Evolutionary conservation across 2,797 vertebrate genomes (phyloP).

Genomic region (Mycteria americana): DNA sequence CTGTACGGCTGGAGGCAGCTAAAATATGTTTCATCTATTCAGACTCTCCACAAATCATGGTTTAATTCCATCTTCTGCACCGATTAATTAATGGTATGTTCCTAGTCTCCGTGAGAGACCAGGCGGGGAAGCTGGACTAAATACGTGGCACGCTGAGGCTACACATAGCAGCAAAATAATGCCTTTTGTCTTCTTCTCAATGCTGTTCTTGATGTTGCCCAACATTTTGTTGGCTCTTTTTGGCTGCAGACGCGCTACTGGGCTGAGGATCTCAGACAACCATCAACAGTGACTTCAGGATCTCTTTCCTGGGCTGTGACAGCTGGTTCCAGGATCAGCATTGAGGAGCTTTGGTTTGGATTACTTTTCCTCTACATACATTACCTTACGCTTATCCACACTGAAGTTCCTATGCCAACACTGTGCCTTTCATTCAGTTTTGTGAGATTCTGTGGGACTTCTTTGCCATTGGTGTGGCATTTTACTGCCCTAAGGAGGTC

Average conservation of each 20-base stretch:
- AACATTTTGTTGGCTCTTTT: neutral
- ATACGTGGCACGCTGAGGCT: neutral
- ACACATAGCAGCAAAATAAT: neutral
- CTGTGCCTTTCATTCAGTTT: neutral
- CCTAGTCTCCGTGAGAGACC: neutral
- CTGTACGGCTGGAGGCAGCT: neutral
- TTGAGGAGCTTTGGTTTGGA: neutral
- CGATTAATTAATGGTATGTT: neutral
- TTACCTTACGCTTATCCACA: fast-evolving
- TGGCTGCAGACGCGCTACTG: neutral
- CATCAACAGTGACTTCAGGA: neutral
- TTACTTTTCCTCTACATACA: fast-evolving
- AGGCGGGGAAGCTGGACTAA: neutral
- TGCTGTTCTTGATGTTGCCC: neutral
- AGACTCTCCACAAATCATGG: neutral
- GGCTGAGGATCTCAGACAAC: neutral
- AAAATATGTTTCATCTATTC: neutral
- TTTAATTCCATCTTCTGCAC: neutral
- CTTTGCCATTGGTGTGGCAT: neutral
- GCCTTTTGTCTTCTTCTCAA: neutral
- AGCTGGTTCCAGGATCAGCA: neutral
- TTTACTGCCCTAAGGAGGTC: neutral
- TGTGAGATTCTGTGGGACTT: neutral
- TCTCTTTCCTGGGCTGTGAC: neutral
- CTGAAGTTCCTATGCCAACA: neutral